phyloP scores from a whole-genome alignment of 2,888 invertebrate species.

The Hyalella azteca region DNA sequence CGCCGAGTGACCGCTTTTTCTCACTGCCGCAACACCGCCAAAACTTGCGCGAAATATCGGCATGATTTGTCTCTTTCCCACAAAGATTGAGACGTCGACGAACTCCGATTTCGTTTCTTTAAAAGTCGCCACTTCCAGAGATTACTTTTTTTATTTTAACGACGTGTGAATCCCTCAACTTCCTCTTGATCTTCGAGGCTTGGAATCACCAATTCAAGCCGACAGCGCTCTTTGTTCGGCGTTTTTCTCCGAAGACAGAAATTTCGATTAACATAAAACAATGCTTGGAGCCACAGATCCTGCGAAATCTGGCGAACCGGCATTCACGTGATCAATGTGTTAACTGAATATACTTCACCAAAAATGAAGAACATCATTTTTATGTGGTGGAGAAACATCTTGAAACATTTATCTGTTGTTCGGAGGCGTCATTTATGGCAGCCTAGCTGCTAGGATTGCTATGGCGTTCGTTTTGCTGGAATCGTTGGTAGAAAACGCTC shows the following conservation, averaged over 20 bases:
- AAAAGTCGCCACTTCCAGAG: neutral
- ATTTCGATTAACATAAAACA: too few relatives aligned
- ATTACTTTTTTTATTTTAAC: neutral
- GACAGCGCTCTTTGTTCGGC: too few relatives aligned
- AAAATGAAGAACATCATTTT: too few relatives aligned
- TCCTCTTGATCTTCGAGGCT: neutral
- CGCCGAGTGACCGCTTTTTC: neutral
- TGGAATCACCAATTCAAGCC: neutral
- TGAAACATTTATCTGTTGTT: too few relatives aligned
- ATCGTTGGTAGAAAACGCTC: conserved; percentile 16
- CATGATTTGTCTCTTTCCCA: neutral
- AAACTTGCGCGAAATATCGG: neutral
- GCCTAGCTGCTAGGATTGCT: neutral
- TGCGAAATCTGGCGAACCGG: too few relatives aligned
- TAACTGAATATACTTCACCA: too few relatives aligned
- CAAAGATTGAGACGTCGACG: neutral
- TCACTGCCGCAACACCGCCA: neutral
- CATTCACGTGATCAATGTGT: too few relatives aligned
- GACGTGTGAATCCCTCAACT: neutral
- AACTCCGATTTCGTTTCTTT: neutral
- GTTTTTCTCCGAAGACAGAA: too few relatives aligned
- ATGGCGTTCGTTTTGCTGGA: conserved; percentile 6
- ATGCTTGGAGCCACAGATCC: too few relatives aligned
- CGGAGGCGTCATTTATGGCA: conserved; percentile 1
- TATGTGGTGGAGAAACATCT: too few relatives aligned